Evolutionary conservation across 1,140 invertebrate genomes (phyloP).

Genomic region (Drosophila grimshawi): DNA sequence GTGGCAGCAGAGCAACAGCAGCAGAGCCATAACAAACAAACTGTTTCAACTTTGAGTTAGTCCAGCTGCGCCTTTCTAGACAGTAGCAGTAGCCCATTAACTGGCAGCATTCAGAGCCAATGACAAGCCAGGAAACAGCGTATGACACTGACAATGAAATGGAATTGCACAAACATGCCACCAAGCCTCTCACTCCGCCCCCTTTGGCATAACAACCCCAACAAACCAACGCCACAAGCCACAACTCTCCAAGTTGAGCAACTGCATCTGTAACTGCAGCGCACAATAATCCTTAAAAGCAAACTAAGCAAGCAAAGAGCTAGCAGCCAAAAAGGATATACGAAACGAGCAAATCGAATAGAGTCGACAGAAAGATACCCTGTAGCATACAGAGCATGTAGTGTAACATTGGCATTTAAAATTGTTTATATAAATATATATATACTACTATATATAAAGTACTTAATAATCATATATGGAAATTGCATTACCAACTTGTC

Average conservation of each 20-base stretch:
- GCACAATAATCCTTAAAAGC: constrained; percentile 42
- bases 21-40: constrained; percentile 10
- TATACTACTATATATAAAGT: no score
- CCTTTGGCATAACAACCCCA: constrained; percentile 1
- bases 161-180: constrained; percentile 61
- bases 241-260: constrained; percentile 1
- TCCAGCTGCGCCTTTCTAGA: constrained; percentile 2
- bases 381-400: background rate
- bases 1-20: constrained; percentile 14
- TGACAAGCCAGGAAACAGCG: constrained; percentile 37
- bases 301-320: constrained; percentile 28
- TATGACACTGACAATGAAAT: constrained; percentile 77
- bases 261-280: constrained; percentile 20
- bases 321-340: constrained; percentile 32
- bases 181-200: constrained; percentile 1
- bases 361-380: background rate
- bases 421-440: no score
- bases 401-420: no score
- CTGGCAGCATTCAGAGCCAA: constrained; percentile 41
- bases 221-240: background rate
- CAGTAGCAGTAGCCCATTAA: constrained; percentile 26
- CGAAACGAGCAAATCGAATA: constrained; percentile 1
- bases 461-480: no score
- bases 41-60: background rate
- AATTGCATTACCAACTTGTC: no score